These are phyloP conservation scores for Tenrec ecaudatus DNA, from an alignment of 2,113 vertebrate genomes.

Conservation along the genomic window DNA sequence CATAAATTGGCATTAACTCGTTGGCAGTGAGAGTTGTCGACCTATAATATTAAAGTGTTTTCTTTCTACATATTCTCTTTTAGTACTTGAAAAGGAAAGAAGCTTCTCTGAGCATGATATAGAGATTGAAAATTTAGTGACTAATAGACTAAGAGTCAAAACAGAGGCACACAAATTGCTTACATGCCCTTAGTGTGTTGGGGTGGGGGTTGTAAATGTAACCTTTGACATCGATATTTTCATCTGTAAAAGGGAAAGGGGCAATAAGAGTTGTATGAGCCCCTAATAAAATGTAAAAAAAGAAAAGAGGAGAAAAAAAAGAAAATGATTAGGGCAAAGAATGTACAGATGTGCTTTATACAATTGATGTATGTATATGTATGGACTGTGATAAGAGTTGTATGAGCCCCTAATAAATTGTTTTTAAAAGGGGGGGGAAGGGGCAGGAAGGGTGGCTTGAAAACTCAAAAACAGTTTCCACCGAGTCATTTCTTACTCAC, in stretches of 20 bases:
- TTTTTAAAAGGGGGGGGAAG: too few relatives aligned
- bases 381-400: too few relatives aligned
- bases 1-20: too few relatives aligned
- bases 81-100: conserved; percentile 29
- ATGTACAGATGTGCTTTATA: too few relatives aligned
- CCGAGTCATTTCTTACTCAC: neutral
- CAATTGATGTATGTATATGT: too few relatives aligned
- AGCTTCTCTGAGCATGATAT: conserved; percentile 39
- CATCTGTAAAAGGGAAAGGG: neutral
- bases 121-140: neutral
- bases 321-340: too few relatives aligned
- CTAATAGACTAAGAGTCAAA: conserved; percentile 23
- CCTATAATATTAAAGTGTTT: neutral
- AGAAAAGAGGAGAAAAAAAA: too few relatives aligned
- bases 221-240: conserved; percentile 18
- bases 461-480: neutral
- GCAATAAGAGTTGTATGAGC: too few relatives aligned
- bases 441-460: neutral
- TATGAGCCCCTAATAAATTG: too few relatives aligned
- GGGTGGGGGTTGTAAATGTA: neutral
- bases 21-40: too few relatives aligned
- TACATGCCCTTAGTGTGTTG: conserved; percentile 14
- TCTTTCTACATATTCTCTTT: conserved; percentile 25
- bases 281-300: too few relatives aligned
- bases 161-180: neutral